phyloP scores from a whole-genome alignment of 2,113 vertebrate species.

The Micromys minutus region DNA sequence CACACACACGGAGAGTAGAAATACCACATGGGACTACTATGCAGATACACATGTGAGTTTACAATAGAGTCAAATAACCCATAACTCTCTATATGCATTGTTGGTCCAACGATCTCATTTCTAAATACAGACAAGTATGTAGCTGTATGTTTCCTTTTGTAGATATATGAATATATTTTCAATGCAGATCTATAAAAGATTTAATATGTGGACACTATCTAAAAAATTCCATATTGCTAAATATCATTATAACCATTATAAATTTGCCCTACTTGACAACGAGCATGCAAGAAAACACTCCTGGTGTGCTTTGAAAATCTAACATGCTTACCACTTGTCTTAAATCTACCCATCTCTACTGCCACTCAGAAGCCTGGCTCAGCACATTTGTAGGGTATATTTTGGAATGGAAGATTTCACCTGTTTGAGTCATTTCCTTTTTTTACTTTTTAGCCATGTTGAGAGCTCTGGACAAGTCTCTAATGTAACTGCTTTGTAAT shows the following conservation, averaged over 20 bases:
- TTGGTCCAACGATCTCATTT: background rate
- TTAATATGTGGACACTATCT: background rate
- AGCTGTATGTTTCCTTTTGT: background rate
- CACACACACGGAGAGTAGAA: background rate
- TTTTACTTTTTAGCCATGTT: slow-evolving; percentile 34
- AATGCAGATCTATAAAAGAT: background rate
- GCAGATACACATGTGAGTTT: background rate
- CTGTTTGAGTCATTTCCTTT: slow-evolving; percentile 61
- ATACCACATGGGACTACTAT: background rate
- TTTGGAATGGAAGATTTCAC: slow-evolving; percentile 56
- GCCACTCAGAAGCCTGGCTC: background rate
- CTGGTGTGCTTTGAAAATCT: background rate
- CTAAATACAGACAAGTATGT: background rate
- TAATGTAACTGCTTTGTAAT: slow-evolving; percentile 64
- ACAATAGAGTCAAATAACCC: background rate
- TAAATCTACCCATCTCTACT: background rate
- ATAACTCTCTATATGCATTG: background rate
- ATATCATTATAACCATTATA: background rate
- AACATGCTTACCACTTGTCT: background rate
- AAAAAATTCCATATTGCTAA: background rate
- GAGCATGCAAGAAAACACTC: background rate
- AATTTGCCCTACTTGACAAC: slow-evolving; percentile 30
- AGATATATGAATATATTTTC: background rate
- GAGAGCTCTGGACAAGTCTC: slow-evolving; percentile 55
- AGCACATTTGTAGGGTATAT: background rate